These are phyloP conservation scores for Pandemis heparana DNA, from an alignment of 2,888 invertebrate species.

Conservation along the genomic window DNA sequence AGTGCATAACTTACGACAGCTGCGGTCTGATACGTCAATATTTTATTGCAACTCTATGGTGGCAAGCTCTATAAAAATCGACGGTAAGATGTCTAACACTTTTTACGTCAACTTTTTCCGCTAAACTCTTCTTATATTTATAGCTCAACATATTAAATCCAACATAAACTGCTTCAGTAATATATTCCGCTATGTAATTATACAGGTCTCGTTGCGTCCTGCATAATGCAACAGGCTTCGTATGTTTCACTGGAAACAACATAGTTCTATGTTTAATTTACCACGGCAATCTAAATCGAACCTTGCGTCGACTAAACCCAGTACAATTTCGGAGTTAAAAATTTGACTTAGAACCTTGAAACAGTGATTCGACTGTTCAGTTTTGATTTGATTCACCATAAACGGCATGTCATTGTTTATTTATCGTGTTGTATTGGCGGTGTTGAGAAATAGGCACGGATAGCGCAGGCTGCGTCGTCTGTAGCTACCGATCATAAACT, in stretches of 20 bases:
- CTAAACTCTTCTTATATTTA: constrained; percentile 54
- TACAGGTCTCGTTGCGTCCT: constrained; percentile 63
- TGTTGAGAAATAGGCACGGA: constrained; percentile 32
- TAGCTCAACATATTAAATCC: constrained; percentile 62
- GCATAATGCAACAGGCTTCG: constrained; percentile 63
- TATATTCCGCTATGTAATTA: constrained; percentile 72
- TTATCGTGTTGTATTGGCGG: constrained; percentile 35
- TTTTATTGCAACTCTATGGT: too few relatives aligned
- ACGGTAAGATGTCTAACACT: not conserved
- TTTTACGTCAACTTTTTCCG: constrained; percentile 16
- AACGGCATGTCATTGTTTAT: constrained; percentile 49
- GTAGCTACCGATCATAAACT: constrained; percentile 4
- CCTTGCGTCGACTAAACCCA: not conserved
- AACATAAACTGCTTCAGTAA: constrained; percentile 58
- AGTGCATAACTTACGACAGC: too few relatives aligned
- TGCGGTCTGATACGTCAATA: too few relatives aligned
- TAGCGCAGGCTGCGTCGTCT: not conserved
- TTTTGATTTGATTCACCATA: constrained; percentile 57
- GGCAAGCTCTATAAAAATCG: too few relatives aligned
- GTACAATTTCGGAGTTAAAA: not conserved
- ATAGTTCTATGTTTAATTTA: constrained; percentile 1
- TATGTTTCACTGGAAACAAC: constrained; percentile 42
- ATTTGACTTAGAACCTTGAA: not conserved
- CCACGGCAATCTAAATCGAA: not conserved
- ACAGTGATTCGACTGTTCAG: constrained; percentile 47